Conservation (phyloP, 2,113 vertebrate genomes). For the Hyperoodon ampullatus region DNA sequence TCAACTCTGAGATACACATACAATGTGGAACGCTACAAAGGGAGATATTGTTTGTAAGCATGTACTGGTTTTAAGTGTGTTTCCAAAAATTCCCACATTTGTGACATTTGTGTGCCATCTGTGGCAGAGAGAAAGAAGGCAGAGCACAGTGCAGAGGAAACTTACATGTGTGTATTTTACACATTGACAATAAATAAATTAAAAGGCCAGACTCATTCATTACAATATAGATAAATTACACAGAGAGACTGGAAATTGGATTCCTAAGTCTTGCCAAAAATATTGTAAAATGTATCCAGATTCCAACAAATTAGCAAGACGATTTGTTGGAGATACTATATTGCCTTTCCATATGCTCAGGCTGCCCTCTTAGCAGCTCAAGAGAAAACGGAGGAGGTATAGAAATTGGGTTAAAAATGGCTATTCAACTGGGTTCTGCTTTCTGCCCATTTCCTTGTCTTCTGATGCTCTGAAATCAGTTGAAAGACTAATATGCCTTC, state of each 20-base stretch:
- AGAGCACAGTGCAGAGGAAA: neutral
- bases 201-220: slow-evolving; percentile 34
- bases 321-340: slow-evolving; percentile 26
- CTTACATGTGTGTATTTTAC: neutral
- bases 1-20: neutral
- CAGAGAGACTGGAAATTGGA: slow-evolving; percentile 6
- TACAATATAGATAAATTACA: slow-evolving; percentile 52
- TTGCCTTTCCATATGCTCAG: slow-evolving; percentile 29
- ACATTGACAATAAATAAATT: slow-evolving; percentile 27
- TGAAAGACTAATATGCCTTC: neutral
- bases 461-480: neutral
- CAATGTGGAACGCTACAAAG: neutral
- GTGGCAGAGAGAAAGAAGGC: neutral
- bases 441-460: slow-evolving; percentile 31
- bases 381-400: neutral
- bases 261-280: slow-evolving; percentile 46
- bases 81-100: neutral
- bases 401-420: slow-evolving; percentile 22
- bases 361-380: slow-evolving; percentile 14
- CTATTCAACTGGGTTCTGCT: neutral
- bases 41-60: neutral
- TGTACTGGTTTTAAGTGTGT: neutral
- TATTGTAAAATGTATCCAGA: slow-evolving; percentile 38
- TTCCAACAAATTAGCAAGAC: slow-evolving; percentile 49
- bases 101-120: neutral